Evolutionary conservation across 2,888 invertebrate species (phyloP), one percentile per base, ranked within the genome.

Genomic region (Torymus texanus): DNA sequence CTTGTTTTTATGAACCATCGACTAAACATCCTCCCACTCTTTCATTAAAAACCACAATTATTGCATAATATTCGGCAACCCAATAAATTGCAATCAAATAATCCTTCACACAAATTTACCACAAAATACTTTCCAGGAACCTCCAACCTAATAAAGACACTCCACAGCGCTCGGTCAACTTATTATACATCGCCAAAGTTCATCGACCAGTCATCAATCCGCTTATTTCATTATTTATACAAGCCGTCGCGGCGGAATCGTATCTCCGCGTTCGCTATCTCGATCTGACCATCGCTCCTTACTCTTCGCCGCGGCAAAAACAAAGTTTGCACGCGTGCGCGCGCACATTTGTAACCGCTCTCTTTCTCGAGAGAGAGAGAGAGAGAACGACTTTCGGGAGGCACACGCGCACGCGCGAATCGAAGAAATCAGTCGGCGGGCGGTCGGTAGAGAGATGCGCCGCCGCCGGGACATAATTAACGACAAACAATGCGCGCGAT

Each of bases 401-500:
- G 68, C 68, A 71, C 53, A 71, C 65, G 59, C 67, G 41, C 73
- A 29, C 14, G 14, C 41, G 41, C 56, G 62, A 24, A 63, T 70
- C 50, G 81, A 81, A 81, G 82, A 82, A 78, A 78, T 63, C 75
- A 65, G 78, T 77, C 84, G 83, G 83, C 85, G 84, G 85, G 85
- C 84, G 86, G 85, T 85, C 86, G 83, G 14, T 51, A 13, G 50
- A 80, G 81, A 75, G 86, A 86, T 84, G 85, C 85, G 86, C 85
- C 41, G 41, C 41, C 41, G 41, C 41, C 85, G 84, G 16, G 5
- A 81, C 84, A 85, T 87, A 88, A 88, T 88, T 88, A 88, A 88
- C 87, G 85, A 87, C 86, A 88, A 87, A 88, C 88, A 88, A 88
- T 88, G 86, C 85, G 84, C 83, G 82, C 81, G 41, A 41, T 41